Evolutionary conservation across 2,797 vertebrate species (phyloP).

Genomic region (Malurus leucopterus): DNA sequence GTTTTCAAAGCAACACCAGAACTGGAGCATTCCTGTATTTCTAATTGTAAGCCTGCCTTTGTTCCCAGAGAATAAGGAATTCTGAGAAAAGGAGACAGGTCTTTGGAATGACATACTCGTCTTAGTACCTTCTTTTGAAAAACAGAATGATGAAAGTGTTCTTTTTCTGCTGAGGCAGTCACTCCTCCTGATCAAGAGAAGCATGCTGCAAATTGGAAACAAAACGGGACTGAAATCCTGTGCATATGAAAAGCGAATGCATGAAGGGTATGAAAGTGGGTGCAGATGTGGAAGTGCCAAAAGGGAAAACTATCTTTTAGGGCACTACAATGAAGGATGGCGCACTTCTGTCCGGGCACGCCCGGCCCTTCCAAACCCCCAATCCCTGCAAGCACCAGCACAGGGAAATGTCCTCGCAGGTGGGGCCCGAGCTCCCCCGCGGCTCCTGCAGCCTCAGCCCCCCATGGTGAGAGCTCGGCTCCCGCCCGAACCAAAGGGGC

Average conservation of each 20-base stretch:
- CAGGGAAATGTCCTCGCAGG: fast-evolving
- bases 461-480: background rate
- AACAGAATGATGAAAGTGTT: background rate
- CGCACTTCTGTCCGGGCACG: fast-evolving
- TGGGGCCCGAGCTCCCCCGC: fast-evolving
- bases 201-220: constrained; percentile 7
- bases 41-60: background rate
- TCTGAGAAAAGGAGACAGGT: background rate
- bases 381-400: fast-evolving
- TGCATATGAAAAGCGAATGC: background rate
- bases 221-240: background rate
- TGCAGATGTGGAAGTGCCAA: background rate
- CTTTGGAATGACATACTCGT: background rate
- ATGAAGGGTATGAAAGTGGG: background rate
- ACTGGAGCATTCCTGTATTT: background rate
- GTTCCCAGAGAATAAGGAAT: background rate
- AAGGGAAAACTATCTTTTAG: background rate
- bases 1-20: background rate
- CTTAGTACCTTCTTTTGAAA: background rate
- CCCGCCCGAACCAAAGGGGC: background rate
- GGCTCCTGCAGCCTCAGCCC: background rate
- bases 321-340: background rate
- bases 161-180: background rate
- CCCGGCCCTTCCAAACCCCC: background rate
- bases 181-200: background rate